Evolutionary conservation across 1,140 invertebrate genomes (phyloP), one percentile per base, ranked within the genome.

Genomic region (Prorops nasuta): DNA sequence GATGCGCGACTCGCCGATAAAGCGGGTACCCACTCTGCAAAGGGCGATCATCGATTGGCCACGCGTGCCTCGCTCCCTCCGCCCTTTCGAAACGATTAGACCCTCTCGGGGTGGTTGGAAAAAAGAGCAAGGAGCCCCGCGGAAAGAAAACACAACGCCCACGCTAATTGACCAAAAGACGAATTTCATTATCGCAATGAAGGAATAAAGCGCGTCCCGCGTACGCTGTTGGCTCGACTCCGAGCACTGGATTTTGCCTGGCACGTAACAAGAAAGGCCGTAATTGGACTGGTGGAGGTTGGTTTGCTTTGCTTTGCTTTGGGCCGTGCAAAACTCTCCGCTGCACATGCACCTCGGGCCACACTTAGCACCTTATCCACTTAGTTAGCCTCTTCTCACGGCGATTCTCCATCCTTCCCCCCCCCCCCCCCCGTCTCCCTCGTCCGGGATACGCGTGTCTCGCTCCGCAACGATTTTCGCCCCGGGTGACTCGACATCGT

Each of bases 281-380:
- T n/a, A n/a, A n/a, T n/a, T n/a, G n/a, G n/a, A n/a, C n/a, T n/a
- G n/a, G n/a, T n/a, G n/a, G n/a, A n/a, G n/a, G n/a, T n/a, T n/a
- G n/a, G n/a, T n/a, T n/a, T n/a, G n/a, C n/a, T n/a, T n/a, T n/a
- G n/a, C n/a, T n/a, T n/a, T n/a, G n/a, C n/a, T n/a, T n/a, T n/a
- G n/a, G n/a, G n/a, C n/a, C n/a, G n/a, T n/a, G n/a, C n/a, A n/a
- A n/a, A n/a, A n/a, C n/a, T n/a, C n/a, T n/a, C n/a, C n/a, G n/a
- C n/a, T n/a, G n/a, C n/a, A n/a, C n/a, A n/a, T n/a, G 56, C 54
- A 53, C 56, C 58, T 71, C 51, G 56, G 66, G 66, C 67, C 65
- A 69, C 65, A 72, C 66, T 75, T 74, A 74, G 67, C 72, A 74
- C 72, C 72, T 75, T 71, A 69, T 69, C 70, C 72, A 73, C 71